Percentiles rank a stretch among this genome's conserved stretches.
These are phyloP conservation scores for Drosophila prolongata DNA, from an alignment of 2,888 invertebrate genomes.

Conservation along the genomic window DNA sequence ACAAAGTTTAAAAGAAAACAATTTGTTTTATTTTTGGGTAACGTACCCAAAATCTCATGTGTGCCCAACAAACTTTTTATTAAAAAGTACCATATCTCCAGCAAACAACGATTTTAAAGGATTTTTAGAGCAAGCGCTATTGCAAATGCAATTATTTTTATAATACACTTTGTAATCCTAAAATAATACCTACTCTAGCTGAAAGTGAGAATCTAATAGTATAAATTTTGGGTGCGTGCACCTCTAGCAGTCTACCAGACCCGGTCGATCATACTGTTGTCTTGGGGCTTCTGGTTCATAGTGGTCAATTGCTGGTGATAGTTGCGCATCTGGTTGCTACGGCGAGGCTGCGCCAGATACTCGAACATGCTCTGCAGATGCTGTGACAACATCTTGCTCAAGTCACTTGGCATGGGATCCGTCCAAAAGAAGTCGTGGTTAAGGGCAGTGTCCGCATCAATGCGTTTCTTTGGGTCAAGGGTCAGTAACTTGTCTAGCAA, in stretches of 20 bases:
- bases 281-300: constrained; percentile 87
- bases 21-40: too few relatives aligned
- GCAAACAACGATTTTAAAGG: neutral
- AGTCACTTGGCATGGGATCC: constrained; percentile 97
- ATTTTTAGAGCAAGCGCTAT: constrained; percentile 12
- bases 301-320: constrained; percentile 87
- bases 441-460: constrained; percentile 95
- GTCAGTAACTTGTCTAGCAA: constrained; percentile 95
- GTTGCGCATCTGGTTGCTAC: constrained; percentile 89
- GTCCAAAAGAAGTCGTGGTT: constrained; percentile 99
- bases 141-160: constrained; percentile 11
- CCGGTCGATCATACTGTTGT: constrained; percentile 93
- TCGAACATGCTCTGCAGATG: constrained; percentile 98
- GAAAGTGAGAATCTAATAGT: constrained; percentile 16
- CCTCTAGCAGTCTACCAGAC: constrained; percentile 87
- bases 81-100: too few relatives aligned
- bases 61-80: too few relatives aligned
- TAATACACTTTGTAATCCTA: constrained; percentile 10
- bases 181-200: constrained; percentile 8
- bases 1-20: too few relatives aligned
- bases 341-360: constrained; percentile 91
- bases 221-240: neutral
- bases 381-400: constrained; percentile 95
- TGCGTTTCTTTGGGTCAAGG: constrained; percentile 94
- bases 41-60: too few relatives aligned